phyloP scores from a whole-genome alignment of 2,113 vertebrate genomes.

The Prinia subflava region DNA sequence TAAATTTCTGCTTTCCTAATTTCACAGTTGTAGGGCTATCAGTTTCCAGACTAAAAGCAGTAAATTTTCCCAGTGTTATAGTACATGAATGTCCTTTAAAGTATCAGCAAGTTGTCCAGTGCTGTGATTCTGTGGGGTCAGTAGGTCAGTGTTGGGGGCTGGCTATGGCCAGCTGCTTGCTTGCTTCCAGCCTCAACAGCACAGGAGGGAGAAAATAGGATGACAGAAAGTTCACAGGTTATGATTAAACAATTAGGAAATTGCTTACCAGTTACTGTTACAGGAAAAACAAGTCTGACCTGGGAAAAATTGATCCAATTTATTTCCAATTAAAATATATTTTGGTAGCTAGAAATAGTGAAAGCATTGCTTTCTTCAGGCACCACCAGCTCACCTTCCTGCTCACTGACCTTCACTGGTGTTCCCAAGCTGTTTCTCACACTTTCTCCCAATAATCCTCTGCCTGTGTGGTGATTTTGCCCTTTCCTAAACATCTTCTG shows the following conservation, averaged over 20 bases:
- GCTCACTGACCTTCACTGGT: not conserved
- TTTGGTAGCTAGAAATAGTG: not conserved
- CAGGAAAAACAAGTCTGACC: not conserved
- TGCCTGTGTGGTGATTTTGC: not conserved
- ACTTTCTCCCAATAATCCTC: not conserved
- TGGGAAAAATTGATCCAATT: not conserved
- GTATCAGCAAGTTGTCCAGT: not conserved
- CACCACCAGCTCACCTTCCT: not conserved
- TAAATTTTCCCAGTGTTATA: not conserved
- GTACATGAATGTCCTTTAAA: not conserved
- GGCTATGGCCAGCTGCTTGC: not conserved
- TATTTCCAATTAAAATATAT: not conserved
- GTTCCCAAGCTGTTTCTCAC: not conserved
- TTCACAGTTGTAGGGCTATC: not conserved
- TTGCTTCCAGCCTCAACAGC: not conserved
- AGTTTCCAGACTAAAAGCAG: not conserved
- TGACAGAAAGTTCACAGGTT: not conserved
- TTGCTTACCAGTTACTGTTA: not conserved
- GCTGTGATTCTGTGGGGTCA: not conserved
- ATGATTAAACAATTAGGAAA: not conserved
- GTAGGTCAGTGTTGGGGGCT: not conserved
- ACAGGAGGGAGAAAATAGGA: not conserved
- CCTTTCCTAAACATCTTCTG: not conserved
- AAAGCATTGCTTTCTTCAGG: not conserved
- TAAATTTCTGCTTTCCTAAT: not conserved